Evolutionary conservation across 1,140 invertebrate genomes (phyloP).

Genomic region (Antheraea mylitta): DNA sequence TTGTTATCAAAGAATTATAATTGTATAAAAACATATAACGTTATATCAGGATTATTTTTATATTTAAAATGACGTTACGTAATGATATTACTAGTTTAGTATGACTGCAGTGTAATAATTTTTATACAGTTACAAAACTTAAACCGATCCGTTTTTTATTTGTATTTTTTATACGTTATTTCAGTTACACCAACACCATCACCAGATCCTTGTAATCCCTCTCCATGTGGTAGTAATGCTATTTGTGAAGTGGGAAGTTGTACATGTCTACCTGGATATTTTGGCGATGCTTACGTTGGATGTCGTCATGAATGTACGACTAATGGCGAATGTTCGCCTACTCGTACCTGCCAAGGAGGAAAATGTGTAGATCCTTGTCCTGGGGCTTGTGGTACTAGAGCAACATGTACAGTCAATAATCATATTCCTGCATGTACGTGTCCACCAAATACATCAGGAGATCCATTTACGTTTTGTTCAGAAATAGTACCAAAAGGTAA

Average conservation of each 20-base stretch:
- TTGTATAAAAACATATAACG: background rate
- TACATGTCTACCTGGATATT: constrained; percentile 81
- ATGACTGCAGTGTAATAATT: no score
- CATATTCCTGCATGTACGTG: constrained; percentile 87
- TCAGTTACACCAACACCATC: constrained; percentile 71
- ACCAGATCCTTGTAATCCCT: constrained; percentile 84
- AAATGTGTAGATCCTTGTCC: constrained; percentile 88
- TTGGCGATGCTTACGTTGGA: constrained; percentile 83
- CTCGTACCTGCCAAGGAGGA: constrained; percentile 85
- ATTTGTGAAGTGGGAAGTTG: constrained; percentile 82
- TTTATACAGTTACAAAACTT: no score
- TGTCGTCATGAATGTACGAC: constrained; percentile 84
- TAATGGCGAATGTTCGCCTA: constrained; percentile 82
- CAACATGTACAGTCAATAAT: constrained; percentile 84
- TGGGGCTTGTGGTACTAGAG: constrained; percentile 85
- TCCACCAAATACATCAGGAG: constrained; percentile 82
- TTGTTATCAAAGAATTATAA: background rate
- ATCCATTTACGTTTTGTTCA: constrained; percentile 84
- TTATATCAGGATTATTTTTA: no score
- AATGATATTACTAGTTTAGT: no score
- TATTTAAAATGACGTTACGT: no score
- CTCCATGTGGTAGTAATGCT: constrained; percentile 87
- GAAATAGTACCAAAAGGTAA: constrained; percentile 80
- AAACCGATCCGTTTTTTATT: background rate
- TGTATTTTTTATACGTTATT: constrained; percentile 34